Conservation (phyloP, 1,140 invertebrate species). For the Bradynema listronoti region DNA sequence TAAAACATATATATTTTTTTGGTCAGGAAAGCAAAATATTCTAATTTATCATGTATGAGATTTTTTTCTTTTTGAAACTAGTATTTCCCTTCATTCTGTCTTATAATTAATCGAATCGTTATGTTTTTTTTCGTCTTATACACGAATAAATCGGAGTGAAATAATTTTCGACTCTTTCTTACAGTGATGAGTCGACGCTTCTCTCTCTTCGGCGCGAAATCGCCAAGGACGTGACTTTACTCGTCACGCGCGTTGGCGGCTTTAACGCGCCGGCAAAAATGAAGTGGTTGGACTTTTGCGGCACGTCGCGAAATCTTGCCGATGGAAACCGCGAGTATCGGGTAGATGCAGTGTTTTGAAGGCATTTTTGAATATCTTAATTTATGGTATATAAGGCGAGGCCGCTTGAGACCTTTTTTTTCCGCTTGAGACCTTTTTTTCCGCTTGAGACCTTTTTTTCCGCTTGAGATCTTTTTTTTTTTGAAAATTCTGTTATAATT, state of each 20-base stretch:
- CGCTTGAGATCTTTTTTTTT: no score
- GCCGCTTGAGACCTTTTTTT: no score
- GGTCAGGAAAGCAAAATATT: not conserved
- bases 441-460: no score
- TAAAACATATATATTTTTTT: conserved; percentile 8
- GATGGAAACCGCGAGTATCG: conserved; percentile 33
- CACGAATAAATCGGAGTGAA: conserved; percentile 14
- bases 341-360: conserved; percentile 16
- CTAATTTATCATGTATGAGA: no score
- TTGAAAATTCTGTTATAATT: conserved; percentile 9
- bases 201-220: no score
- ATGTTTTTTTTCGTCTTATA: not conserved
- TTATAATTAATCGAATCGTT: not conserved
- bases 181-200: no score
- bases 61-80: not conserved
- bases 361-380: no score
- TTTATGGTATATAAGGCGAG: no score
- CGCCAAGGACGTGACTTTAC: conserved; percentile 45
- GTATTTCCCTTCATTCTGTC: not conserved
- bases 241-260: conserved; percentile 47
- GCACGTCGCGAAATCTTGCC: conserved; percentile 5
- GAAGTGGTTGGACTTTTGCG: conserved; percentile 52
- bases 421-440: no score
- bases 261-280: conserved; percentile 38
- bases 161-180: no score